Conservation (phyloP, 2,113 vertebrate genomes). For the Atrichornis clamosus region DNA sequence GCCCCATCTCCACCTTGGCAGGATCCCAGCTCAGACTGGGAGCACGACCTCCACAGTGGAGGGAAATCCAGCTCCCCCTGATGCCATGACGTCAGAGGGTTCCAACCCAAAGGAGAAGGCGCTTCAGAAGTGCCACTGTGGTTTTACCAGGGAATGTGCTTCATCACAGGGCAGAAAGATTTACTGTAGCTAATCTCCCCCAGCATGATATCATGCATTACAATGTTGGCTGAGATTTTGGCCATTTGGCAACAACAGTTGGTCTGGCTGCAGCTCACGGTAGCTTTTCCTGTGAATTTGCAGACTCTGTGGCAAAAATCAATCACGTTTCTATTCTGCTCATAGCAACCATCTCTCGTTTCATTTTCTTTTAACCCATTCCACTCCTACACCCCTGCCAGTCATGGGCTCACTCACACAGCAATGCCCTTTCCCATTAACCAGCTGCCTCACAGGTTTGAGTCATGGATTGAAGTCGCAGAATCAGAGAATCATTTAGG, state of each 20-base stretch:
- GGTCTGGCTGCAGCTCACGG: constrained; percentile 25
- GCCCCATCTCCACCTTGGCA: neutral
- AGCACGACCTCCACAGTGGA: fast-evolving
- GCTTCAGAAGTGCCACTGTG: neutral
- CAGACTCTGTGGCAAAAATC: constrained; percentile 25
- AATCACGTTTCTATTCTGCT: neutral
- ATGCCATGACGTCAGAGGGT: neutral
- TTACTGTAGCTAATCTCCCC: neutral
- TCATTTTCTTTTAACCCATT: constrained; percentile 28
- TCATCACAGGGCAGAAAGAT: neutral
- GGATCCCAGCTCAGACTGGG: neutral
- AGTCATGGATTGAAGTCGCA: neutral
- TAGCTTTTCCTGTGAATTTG: constrained; percentile 14
- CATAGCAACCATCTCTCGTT: neutral
- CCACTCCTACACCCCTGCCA: neutral
- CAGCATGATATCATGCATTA: neutral
- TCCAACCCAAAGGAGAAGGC: neutral
- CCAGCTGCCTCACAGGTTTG: neutral
- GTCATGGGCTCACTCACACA: neutral
- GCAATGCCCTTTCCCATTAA: neutral
- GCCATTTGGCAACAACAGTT: constrained; percentile 50
- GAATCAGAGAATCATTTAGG: neutral
- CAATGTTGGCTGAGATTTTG: neutral
- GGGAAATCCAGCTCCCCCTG: neutral
- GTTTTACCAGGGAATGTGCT: neutral